Evolutionary conservation across 2,888 invertebrate species (phyloP).

Genomic region (Dryobotodes eremita): DNA sequence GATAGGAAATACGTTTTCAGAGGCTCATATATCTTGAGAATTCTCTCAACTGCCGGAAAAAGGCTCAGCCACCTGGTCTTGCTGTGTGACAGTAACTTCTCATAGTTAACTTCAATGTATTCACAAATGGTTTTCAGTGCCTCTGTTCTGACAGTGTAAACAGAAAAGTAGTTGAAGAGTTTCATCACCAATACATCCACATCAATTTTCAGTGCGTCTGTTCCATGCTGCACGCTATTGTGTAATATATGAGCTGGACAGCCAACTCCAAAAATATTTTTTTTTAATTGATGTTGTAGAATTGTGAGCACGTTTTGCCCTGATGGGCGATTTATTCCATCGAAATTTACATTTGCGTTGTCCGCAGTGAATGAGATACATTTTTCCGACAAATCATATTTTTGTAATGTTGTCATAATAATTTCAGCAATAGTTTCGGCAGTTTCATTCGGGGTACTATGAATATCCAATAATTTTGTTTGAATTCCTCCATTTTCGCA

Average conservation of each 20-base stretch:
- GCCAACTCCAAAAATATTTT: constrained; percentile 57
- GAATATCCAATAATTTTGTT: constrained; percentile 55
- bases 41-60: constrained; percentile 52
- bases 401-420: constrained; percentile 48
- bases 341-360: constrained; percentile 70
- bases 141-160: constrained; percentile 49
- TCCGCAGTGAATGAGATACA: constrained; percentile 53
- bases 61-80: constrained; percentile 53
- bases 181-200: constrained; percentile 40
- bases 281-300: constrained; percentile 33
- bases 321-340: constrained; percentile 57
- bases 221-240: constrained; percentile 54
- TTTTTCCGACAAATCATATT: constrained; percentile 45
- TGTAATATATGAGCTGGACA: constrained; percentile 65
- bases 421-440: constrained; percentile 42
- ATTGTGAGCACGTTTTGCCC: constrained; percentile 56
- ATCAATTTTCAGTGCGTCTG: constrained; percentile 50
- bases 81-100: constrained; percentile 46
- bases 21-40: constrained; percentile 49
- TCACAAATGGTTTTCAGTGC: constrained; percentile 46
- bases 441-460: constrained; percentile 54
- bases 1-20: constrained; percentile 49
- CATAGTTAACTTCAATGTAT: constrained; percentile 45
- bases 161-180: constrained; percentile 47
- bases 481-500: constrained; percentile 51